phyloP scores from a whole-genome alignment of 2,113 vertebrate species.

The Cebus imitator region DNA sequence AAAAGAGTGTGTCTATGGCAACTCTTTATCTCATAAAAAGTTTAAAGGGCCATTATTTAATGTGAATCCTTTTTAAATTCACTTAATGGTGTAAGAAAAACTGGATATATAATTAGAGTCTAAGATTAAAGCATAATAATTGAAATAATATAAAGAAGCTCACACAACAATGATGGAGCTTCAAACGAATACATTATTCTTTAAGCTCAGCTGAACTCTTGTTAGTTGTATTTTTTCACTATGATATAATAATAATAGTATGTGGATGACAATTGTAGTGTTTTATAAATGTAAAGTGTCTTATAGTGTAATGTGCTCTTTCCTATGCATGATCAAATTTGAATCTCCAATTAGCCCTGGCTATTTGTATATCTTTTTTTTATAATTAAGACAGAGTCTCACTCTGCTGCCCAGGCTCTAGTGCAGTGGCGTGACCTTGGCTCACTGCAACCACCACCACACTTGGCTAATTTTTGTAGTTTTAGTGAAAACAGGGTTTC shows the following conservation, averaged over 20 bases:
- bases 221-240: neutral
- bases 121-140: conserved; percentile 65
- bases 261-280: neutral
- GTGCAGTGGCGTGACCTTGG: no score
- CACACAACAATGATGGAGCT: conserved; percentile 12
- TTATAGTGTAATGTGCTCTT: neutral
- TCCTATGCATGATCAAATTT: neutral
- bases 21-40: conserved; percentile 62
- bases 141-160: conserved; percentile 44
- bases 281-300: neutral
- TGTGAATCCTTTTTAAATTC: conserved; percentile 56
- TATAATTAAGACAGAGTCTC: neutral
- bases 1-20: conserved; percentile 69
- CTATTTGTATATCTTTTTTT: conserved; percentile 25
- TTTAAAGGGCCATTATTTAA: conserved; percentile 52
- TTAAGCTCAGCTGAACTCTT: neutral
- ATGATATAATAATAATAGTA: conserved; percentile 29
- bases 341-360: neutral
- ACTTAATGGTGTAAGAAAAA: conserved; percentile 68
- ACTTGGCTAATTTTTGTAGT: no score
- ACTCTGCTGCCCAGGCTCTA: no score
- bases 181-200: conserved; percentile 41
- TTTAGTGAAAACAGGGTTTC: no score
- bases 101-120: conserved; percentile 62
- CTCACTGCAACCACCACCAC: no score